These are phyloP conservation scores for Anas platyrhynchos DNA, from an alignment of 2,113 vertebrate genomes.

Conservation along the genomic window DNA sequence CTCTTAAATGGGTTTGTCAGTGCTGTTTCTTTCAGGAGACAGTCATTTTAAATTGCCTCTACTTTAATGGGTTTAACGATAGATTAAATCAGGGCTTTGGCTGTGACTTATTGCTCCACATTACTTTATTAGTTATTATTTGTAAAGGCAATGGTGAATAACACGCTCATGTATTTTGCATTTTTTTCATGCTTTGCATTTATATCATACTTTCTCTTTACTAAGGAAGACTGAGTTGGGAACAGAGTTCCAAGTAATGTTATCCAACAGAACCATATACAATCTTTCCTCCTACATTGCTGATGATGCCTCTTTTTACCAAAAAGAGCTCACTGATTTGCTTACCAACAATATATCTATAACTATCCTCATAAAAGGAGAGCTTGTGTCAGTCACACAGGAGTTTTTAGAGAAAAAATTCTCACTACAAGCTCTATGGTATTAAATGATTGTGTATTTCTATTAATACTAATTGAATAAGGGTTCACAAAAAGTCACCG, in stretches of 20 bases:
- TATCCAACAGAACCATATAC: background rate
- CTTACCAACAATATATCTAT: background rate
- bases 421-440: background rate
- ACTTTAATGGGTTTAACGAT: conserved; percentile 11
- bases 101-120: background rate
- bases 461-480: background rate
- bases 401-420: background rate
- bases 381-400: accelerated
- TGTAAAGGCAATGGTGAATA: background rate
- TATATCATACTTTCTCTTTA: background rate
- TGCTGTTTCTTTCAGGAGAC: conserved; percentile 5
- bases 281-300: background rate
- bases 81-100: conserved; percentile 15
- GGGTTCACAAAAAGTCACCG: background rate
- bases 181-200: background rate
- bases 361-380: background rate
- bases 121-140: background rate
- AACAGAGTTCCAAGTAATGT: background rate
- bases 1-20: background rate
- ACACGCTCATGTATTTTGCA: background rate
- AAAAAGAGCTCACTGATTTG: background rate
- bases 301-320: background rate
- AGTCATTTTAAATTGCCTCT: conserved; percentile 8
- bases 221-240: background rate
- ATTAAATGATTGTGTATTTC: background rate